Percentiles rank a stretch among this genome's conserved stretches.
Evolutionary conservation across 1,140 invertebrate genomes (phyloP).

Genomic region (Phthorimaea operculella): DNA sequence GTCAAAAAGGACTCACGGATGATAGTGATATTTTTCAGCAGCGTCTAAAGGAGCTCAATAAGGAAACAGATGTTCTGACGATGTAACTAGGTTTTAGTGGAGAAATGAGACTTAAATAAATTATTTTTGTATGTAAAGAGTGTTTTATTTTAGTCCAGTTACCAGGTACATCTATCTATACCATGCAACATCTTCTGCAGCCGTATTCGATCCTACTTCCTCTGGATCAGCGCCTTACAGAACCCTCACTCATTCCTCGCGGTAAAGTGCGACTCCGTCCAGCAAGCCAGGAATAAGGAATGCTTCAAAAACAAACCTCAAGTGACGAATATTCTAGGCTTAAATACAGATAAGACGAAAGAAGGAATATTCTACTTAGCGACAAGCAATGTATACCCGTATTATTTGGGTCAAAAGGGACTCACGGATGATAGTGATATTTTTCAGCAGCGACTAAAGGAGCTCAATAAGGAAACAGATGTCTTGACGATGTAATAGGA

Average conservation of each 20-base stretch:
- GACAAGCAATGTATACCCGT: slow-evolving; percentile 35
- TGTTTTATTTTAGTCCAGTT: too few relatives aligned
- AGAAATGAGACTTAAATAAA: too few relatives aligned
- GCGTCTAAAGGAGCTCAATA: not conserved
- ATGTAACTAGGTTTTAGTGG: too few relatives aligned
- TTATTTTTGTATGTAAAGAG: too few relatives aligned
- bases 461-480: not conserved
- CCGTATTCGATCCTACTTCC: slow-evolving; percentile 30
- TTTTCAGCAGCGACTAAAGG: slow-evolving; percentile 5
- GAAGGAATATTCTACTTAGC: slow-evolving; percentile 43
- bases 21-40: slow-evolving; percentile 30
- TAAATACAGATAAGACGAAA: slow-evolving; percentile 31
- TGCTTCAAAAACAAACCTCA: slow-evolving; percentile 35
- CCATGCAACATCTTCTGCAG: slow-evolving; percentile 39
- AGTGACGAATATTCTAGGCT: slow-evolving; percentile 36
- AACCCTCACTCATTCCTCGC: slow-evolving; percentile 40
- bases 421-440: slow-evolving; percentile 34
- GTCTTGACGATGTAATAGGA: too few relatives aligned
- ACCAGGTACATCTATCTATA: too few relatives aligned
- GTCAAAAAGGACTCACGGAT: slow-evolving; percentile 33
- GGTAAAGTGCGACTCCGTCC: slow-evolving; percentile 44
- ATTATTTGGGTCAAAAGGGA: slow-evolving; percentile 37
- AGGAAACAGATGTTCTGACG: too few relatives aligned
- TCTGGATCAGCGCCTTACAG: slow-evolving; percentile 36
- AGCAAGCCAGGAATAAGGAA: slow-evolving; percentile 36